phyloP scores from a whole-genome alignment of 1,140 invertebrate species.

The Drosophila lacertosa region DNA sequence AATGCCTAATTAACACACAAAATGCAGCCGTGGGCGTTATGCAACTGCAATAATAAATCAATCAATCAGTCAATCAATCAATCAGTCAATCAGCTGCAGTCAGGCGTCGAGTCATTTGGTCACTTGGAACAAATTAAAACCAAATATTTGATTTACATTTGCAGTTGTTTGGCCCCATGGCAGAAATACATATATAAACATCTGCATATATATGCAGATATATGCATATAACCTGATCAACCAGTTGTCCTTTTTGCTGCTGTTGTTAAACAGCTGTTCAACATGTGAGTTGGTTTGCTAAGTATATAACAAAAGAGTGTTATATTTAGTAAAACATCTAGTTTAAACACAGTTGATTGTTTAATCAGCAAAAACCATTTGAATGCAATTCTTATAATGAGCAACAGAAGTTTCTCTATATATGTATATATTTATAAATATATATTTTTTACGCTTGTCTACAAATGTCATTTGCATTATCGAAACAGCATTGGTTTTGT shows the following conservation, averaged over 20 bases:
- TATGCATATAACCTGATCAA: not conserved
- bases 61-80: constrained; percentile 19
- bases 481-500: not conserved
- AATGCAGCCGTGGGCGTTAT: constrained; percentile 17
- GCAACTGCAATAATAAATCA: constrained; percentile 45
- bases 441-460: not conserved
- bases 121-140: constrained; percentile 53
- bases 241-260: no score
- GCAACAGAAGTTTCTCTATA: not conserved
- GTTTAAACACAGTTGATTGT: not conserved
- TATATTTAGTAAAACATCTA: not conserved
- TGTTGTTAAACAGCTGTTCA: not conserved
- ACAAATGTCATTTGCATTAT: not conserved
- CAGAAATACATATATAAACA: not conserved
- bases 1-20: constrained; percentile 49
- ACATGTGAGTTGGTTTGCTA: not conserved
- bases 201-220: constrained; percentile 4
- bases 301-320: not conserved
- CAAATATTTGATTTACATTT: constrained; percentile 61
- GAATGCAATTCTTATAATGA: constrained; percentile 1
- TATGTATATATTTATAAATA: not conserved
- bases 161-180: not conserved
- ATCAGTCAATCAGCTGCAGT: constrained; percentile 1
- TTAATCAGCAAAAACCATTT: not conserved
- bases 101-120: constrained; percentile 24